phyloP scores from a whole-genome alignment of 2,888 invertebrate genomes.

The Mantis religiosa region DNA sequence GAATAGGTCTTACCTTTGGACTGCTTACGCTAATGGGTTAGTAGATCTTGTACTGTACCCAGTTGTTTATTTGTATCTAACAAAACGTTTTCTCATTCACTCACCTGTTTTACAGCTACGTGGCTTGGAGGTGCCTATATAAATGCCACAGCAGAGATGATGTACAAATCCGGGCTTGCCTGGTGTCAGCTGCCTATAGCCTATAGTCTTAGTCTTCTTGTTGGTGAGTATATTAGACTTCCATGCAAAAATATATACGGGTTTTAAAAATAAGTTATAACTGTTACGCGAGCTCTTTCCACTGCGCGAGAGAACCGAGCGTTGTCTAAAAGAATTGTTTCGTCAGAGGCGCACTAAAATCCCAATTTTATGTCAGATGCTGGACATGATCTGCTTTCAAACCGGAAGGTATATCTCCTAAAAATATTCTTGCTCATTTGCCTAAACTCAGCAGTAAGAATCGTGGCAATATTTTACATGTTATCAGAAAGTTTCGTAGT shows the following conservation, averaged over 20 bases:
- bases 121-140: constrained; percentile 47
- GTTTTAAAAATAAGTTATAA: too few species aligned
- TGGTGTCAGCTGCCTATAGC: constrained; percentile 63
- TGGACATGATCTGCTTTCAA: too few species aligned
- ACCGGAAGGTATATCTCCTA: too few species aligned
- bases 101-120: not conserved
- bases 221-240: constrained; percentile 49
- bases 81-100: not conserved
- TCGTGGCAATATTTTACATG: too few species aligned
- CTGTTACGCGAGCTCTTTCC: too few species aligned
- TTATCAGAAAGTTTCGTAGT: too few species aligned
- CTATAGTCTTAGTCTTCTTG: constrained; percentile 62
- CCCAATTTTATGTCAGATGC: too few species aligned
- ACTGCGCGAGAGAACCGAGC: too few species aligned
- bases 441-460: too few species aligned
- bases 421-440: too few species aligned
- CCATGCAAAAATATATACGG: not conserved
- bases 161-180: constrained; percentile 58
- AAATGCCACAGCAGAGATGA: constrained; percentile 66
- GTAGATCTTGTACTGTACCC: not conserved
- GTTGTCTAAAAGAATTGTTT: too few species aligned
- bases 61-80: not conserved
- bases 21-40: not conserved
- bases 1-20: not conserved
- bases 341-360: too few species aligned